phyloP scores from a whole-genome alignment of 2,797 vertebrate species.

The Phalloptychus januarius region DNA sequence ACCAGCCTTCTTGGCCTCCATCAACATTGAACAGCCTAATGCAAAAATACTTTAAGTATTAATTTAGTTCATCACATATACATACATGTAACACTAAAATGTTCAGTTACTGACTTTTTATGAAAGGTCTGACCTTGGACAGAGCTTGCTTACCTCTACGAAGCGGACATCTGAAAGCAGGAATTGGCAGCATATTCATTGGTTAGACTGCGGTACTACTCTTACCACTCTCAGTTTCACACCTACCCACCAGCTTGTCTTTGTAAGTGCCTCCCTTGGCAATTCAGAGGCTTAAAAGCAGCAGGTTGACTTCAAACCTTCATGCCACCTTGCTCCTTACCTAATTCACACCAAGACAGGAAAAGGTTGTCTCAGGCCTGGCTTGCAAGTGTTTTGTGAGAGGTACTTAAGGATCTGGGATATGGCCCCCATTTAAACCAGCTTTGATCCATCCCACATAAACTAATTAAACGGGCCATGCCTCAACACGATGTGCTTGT shows the following conservation, averaged over 20 bases:
- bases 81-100: background rate
- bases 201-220: background rate
- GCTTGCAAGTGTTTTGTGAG: conserved; percentile 6
- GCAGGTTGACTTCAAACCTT: conserved; percentile 1
- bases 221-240: conserved; percentile 1
- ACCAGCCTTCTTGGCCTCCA: background rate
- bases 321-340: conserved; percentile 3
- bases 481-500: background rate
- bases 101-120: background rate
- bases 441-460: conserved; percentile 5
- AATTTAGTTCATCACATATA: background rate
- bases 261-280: conserved; percentile 4
- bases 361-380: conserved; percentile 5
- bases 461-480: background rate
- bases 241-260: background rate
- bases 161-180: background rate
- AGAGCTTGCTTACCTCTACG: background rate
- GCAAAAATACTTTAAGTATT: background rate
- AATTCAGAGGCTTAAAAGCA: background rate
- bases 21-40: too few relatives aligned
- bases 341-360: conserved; percentile 6
- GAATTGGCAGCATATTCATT: background rate
- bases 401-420: background rate
- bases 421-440: background rate
- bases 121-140: background rate